phyloP scores from a whole-genome alignment of 2,113 vertebrate species.

The Acanthochromis polyacanthus region DNA sequence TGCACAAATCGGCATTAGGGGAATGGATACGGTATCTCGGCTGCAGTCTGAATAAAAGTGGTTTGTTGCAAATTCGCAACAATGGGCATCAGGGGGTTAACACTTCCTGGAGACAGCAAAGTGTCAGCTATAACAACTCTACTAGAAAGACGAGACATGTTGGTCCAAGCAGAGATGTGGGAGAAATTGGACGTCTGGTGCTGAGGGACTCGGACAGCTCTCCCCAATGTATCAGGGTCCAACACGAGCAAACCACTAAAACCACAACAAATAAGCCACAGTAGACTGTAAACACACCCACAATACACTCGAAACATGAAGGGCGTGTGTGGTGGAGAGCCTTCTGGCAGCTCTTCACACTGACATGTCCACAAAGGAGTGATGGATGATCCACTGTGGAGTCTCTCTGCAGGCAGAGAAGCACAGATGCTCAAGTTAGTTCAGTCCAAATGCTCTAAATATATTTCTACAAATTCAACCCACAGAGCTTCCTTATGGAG shows the following conservation, averaged over 20 bases:
- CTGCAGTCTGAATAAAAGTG: too few relatives aligned
- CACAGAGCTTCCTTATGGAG: background rate
- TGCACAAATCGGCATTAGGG: too few relatives aligned
- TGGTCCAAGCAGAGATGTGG: constrained; percentile 8
- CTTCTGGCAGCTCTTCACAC: constrained; percentile 64
- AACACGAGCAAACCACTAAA: constrained; percentile 34
- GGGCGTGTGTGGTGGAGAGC: constrained; percentile 30
- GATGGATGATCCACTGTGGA: constrained; percentile 66
- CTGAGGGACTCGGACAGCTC: constrained; percentile 31
- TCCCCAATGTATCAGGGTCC: constrained; percentile 27
- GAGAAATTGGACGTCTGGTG: constrained; percentile 12
- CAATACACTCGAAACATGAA: constrained; percentile 41
- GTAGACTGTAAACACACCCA: constrained; percentile 46
- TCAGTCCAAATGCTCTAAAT: constrained; percentile 42
- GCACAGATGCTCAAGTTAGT: constrained; percentile 59
- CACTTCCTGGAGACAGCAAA: background rate
- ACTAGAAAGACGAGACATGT: constrained; percentile 15
- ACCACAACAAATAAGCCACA: constrained; percentile 45
- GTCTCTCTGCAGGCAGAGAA: constrained; percentile 53
- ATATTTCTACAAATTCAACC: constrained; percentile 23
- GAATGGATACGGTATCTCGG: too few relatives aligned
- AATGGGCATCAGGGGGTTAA: too few relatives aligned
- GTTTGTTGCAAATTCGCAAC: too few relatives aligned
- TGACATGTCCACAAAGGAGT: constrained; percentile 64
- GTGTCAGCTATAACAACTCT: background rate